Base-by-base conservation (phyloP, 2,113 vertebrate species). In the Neogobius melanostomus region DNA sequence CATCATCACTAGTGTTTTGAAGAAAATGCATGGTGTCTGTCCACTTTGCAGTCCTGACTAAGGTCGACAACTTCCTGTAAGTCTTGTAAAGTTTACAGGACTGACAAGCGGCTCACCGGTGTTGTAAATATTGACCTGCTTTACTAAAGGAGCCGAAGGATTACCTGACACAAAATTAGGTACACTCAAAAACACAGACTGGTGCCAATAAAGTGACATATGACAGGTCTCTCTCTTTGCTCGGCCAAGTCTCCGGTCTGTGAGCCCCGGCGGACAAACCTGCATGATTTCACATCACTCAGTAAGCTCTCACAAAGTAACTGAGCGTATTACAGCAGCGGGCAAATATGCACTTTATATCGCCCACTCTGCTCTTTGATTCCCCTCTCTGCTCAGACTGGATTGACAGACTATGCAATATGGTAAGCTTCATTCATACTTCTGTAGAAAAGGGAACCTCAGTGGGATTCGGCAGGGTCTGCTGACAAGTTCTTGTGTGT, bases 291-390 rank as follows among this genome's bases (percentile, higher is more conserved):
- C 60, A 73, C 82, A 82, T 87, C 79, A 77, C 63, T 80, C 76
- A 81, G 63, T 50, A 21, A 74, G 64, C 11, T 71, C 82, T 85
- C 81, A 80, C 69, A 77, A 74, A 17, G 75, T 66, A 83, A 83
- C 76, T 74, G 85, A 86, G 75, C 69, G 8, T 84, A 71, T 91
- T 91, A 87, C 86, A 81, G 72, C 74, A 84, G 81, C 50, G 70
- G 82, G 73, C 77, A 88, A 91, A 85, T 87, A 90, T 89, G 82
- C 80, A 84, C 77, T 88, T 90, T 89, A 90, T 89, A 90, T 89
- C 79, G 81, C 88, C 82, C 82, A 70, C 77, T 85, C 80, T 75
- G 64, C 72, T 68, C 82, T 86, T 89, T 82, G 79, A 87, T 86
- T 89, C 84, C 59, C 65, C 77, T 81, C 82, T 87, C 81, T 80